These are phyloP conservation scores for Drosophila serrata DNA, from an alignment of 1,140 invertebrate genomes.

Conservation along the genomic window DNA sequence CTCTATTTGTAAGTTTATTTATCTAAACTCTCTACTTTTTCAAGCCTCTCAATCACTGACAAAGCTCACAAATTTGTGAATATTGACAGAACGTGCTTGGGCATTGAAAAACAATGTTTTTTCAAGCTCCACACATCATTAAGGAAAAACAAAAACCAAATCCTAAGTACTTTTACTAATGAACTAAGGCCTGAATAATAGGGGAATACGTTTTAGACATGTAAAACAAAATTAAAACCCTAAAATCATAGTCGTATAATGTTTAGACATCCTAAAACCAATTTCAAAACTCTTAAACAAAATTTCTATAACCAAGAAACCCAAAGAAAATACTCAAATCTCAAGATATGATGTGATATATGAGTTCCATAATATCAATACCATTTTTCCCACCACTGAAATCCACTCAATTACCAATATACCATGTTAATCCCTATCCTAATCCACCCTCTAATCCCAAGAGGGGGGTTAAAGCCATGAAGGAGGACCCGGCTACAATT, in stretches of 20 bases:
- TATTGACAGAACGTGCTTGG: slow-evolving; percentile 23
- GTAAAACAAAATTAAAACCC: neutral
- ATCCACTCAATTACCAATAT: neutral
- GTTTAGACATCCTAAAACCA: neutral
- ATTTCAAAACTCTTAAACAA: neutral
- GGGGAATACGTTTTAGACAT: no score
- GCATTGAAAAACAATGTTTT: slow-evolving; percentile 1
- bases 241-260: no score
- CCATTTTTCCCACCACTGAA: neutral
- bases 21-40: neutral
- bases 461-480: slow-evolving; percentile 27
- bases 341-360: no score
- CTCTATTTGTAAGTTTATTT: neutral
- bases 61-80: neutral
- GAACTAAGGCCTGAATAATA: neutral
- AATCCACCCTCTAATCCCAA: slow-evolving; percentile 22
- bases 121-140: neutral
- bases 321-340: no score
- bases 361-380: neutral
- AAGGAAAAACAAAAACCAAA: neutral
- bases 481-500: slow-evolving; percentile 25
- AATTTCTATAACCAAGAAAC: neutral
- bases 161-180: neutral
- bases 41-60: neutral
- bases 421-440: neutral